Percentiles rank a stretch among this genome's conserved stretches.
Conservation (phyloP, 2,888 invertebrate species). For the Diaprepes abbreviatus region DNA sequence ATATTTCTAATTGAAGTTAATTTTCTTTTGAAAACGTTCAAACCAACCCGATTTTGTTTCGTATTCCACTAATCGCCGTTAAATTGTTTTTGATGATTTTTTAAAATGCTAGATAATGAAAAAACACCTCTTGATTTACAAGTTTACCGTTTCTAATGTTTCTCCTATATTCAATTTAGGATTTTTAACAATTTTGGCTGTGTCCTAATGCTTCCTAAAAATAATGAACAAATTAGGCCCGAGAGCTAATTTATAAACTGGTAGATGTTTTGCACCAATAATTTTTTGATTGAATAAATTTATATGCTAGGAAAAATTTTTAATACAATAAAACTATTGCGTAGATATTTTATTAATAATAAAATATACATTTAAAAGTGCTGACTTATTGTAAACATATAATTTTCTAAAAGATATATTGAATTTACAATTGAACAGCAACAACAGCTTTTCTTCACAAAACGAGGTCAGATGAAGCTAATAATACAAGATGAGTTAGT, state of each 20-base stretch:
- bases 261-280: neutral
- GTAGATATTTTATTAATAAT: too few relatives aligned
- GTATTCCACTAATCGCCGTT: constrained; percentile 31
- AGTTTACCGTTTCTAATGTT: constrained; percentile 17
- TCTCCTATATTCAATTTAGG: constrained; percentile 35
- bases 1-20: constrained; percentile 36
- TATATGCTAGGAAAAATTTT: too few relatives aligned
- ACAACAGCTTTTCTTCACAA: too few relatives aligned
- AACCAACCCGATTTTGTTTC: constrained; percentile 31
- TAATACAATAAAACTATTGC: too few relatives aligned
- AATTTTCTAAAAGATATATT: too few relatives aligned
- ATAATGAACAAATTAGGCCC: constrained; percentile 9
- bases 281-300: too few relatives aligned
- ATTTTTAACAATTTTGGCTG: neutral
- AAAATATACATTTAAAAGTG: too few relatives aligned
- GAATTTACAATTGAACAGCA: too few relatives aligned
- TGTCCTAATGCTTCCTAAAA: constrained; percentile 1
- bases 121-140: constrained; percentile 35
- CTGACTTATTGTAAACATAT: too few relatives aligned
- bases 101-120: constrained; percentile 40
- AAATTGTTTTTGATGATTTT: constrained; percentile 44
- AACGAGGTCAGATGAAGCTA: too few relatives aligned
- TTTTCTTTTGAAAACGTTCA: constrained; percentile 31
- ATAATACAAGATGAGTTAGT: too few relatives aligned
- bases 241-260: neutral